phyloP scores from a whole-genome alignment of 1,140 invertebrate species.

The Listronotus oregonensis region DNA sequence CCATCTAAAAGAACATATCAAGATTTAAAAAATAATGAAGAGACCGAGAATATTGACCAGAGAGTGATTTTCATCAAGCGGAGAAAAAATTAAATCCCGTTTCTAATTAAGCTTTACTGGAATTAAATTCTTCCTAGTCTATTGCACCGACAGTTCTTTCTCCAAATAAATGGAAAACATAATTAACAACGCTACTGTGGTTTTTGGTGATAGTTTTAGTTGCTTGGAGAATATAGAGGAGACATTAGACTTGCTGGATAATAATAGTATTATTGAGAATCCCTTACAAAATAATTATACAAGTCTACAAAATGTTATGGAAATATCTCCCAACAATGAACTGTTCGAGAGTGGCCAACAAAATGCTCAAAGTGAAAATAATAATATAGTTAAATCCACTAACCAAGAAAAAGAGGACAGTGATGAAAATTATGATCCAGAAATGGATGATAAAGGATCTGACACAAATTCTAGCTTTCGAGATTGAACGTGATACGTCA shows the following conservation, averaged over 20 bases:
- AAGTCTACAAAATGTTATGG: constrained; percentile 9
- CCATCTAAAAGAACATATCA: too few relatives aligned
- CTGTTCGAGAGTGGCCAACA: constrained; percentile 9
- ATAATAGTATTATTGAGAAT: constrained; percentile 11
- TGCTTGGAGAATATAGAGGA: constrained; percentile 12
- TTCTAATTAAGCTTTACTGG: too few relatives aligned
- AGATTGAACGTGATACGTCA: neutral
- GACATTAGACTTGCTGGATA: constrained; percentile 7
- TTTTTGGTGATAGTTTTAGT: too few relatives aligned
- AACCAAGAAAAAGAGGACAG: too few relatives aligned
- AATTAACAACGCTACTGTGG: too few relatives aligned
- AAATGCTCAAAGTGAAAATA: constrained; percentile 6
- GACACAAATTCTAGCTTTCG: neutral
- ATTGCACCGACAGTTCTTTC: too few relatives aligned
- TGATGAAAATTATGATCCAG: neutral
- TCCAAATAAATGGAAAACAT: too few relatives aligned
- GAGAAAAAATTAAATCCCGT: too few relatives aligned
- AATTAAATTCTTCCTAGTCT: too few relatives aligned
- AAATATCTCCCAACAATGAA: constrained; percentile 6
- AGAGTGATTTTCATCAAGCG: too few relatives aligned
- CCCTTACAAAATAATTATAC: neutral
- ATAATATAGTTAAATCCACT: constrained; percentile 5
- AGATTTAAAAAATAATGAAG: too few relatives aligned
- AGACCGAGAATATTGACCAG: too few relatives aligned
- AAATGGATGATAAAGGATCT: neutral